phyloP scores from a whole-genome alignment of 2,797 vertebrate genomes.

The Microctenopoma steveboyesi region DNA sequence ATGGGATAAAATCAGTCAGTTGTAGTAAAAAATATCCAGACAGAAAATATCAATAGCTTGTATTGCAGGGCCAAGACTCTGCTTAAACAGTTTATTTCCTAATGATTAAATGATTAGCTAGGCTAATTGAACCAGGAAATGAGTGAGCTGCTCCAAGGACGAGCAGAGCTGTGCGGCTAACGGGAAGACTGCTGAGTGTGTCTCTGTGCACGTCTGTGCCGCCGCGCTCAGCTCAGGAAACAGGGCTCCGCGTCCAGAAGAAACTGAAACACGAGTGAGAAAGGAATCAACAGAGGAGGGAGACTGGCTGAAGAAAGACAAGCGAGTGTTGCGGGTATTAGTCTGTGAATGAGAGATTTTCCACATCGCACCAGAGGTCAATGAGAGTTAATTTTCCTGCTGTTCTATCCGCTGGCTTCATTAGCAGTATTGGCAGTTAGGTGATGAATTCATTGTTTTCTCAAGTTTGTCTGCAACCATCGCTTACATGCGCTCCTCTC shows the following conservation, averaged over 20 bases:
- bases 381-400: slow-evolving; percentile 78
- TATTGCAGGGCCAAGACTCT: slow-evolving; percentile 42
- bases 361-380: slow-evolving; percentile 53
- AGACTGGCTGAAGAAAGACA: not conserved
- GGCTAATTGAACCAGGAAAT: slow-evolving; percentile 73
- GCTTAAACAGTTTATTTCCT: slow-evolving; percentile 67
- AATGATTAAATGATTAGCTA: slow-evolving; percentile 74
- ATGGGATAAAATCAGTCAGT: slow-evolving; percentile 13
- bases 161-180: slow-evolving; percentile 24
- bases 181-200: slow-evolving; percentile 49
- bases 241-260: not conserved
- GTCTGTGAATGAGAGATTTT: slow-evolving; percentile 14
- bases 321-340: not conserved
- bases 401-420: slow-evolving; percentile 80
- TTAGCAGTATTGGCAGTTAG: slow-evolving; percentile 78
- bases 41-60: slow-evolving; percentile 39
- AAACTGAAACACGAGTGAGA: slow-evolving; percentile 10
- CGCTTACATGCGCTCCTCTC: slow-evolving; percentile 58
- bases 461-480: slow-evolving; percentile 73
- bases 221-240: not conserved
- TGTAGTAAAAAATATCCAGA: slow-evolving; percentile 12
- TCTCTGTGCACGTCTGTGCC: slow-evolving; percentile 22
- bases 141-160: slow-evolving; percentile 65
- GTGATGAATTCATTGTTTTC: slow-evolving; percentile 81
- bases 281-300: not conserved